Evolutionary conservation across 2,113 vertebrate genomes (phyloP), one percentile per base, ranked within the genome.

Genomic region (Girardinichthys multiradiatus): DNA sequence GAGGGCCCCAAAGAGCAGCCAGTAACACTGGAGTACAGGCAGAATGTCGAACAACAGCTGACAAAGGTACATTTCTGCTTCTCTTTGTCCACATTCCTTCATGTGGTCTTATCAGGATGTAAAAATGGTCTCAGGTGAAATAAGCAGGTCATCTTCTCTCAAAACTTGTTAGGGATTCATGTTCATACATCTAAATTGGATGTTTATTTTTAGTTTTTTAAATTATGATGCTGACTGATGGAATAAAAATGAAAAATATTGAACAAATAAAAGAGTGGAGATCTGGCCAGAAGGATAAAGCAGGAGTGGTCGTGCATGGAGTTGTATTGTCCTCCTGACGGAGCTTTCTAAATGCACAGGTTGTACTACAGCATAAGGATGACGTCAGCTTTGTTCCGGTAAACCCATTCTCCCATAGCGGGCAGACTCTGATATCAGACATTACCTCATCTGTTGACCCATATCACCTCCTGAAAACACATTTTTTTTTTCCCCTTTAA

Each of bases 21-120:
- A 3, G 89, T 93, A n/a, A 94, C 94, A 0, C 66, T 93, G 67
- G 92, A 94, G 85, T 88, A 91, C 90, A 84, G 81, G 75, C 67
- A 60, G 42, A 26, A 14, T 59, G 88, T 95, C 51, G 91, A 95
- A 68, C 69, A 89, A 39, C 85, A 94, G 74, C 84, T 94, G 67
- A 67, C 54, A 2, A 84, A 94, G 93, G 94, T 94, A 80, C 89
- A 74, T 75, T 75, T 75, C 81, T 69, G 74, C 76, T 79, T 72
- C 67, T 79, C 87, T 90, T 90, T 90, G 87, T 90, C 74, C 75
- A 72, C 26, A 42, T 72, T 28, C n/a, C 65, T 68, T 66, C 12
- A 64, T 71, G 31, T 60, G 54, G 2, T 63, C 39, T 54, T 35
- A 29, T 51, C 71, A 19, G 64, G 4, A 64, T 10, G 31, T 51